Conservation (phyloP, 2,888 invertebrate genomes). For the Cremastinae sp. region DNA sequence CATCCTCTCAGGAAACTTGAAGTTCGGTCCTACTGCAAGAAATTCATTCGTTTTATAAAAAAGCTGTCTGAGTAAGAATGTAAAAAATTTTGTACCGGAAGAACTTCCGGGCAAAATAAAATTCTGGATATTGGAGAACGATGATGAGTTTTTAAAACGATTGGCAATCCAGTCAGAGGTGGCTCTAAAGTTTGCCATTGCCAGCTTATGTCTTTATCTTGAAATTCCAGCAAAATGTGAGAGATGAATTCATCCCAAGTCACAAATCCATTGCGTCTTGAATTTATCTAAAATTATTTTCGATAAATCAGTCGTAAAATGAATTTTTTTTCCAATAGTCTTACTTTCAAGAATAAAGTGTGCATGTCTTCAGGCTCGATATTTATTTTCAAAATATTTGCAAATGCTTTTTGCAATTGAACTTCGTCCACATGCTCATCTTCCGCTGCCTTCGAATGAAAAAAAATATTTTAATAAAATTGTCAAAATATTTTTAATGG, state of each 20-base stretch:
- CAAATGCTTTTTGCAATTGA: constrained; percentile 67
- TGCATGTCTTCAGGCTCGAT: constrained; percentile 82
- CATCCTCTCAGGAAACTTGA: constrained; percentile 84
- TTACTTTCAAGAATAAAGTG: constrained; percentile 84
- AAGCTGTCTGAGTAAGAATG: background rate
- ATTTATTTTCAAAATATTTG: constrained; percentile 64
- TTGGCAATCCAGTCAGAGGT: constrained; percentile 84
- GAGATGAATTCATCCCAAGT: constrained; percentile 91
- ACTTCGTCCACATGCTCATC: constrained; percentile 64
- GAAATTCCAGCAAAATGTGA: constrained; percentile 87
- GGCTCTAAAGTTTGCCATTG: constrained; percentile 84
- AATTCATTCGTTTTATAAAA: constrained; percentile 6
- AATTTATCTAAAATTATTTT: constrained; percentile 81
- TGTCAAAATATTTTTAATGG: too few species aligned
- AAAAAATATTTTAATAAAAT: constrained; percentile 8
- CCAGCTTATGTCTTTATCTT: constrained; percentile 83
- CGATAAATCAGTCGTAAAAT: background rate
- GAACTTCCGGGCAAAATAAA: constrained; percentile 84
- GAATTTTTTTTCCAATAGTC: background rate
- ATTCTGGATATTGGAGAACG: constrained; percentile 86
- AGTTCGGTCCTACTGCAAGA: constrained; percentile 80
- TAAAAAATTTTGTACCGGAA: constrained; percentile 76
- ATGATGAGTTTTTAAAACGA: constrained; percentile 85
- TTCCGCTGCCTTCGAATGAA: constrained; percentile 60
- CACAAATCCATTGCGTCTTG: constrained; percentile 82